These are phyloP conservation scores for Corythornis madagascariensis DNA, from an alignment of 2,113 vertebrate genomes.

Conservation along the genomic window DNA sequence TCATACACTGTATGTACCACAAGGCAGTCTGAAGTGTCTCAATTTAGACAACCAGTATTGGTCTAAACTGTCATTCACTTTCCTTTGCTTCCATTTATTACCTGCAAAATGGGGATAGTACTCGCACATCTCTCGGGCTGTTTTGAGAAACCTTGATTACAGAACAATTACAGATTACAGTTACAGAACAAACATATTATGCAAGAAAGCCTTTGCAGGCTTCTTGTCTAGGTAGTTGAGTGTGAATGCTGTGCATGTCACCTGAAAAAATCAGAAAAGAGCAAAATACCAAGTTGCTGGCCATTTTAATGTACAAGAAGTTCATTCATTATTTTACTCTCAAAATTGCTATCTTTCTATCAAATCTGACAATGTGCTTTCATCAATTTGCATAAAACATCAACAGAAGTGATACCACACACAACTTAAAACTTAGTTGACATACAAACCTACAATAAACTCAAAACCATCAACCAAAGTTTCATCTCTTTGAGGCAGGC, in stretches of 20 bases:
- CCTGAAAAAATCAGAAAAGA: neutral
- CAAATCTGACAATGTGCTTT: neutral
- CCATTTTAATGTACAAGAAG: neutral
- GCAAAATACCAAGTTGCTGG: neutral
- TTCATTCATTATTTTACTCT: neutral
- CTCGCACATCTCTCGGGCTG: neutral
- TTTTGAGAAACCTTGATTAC: neutral
- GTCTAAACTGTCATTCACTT: neutral
- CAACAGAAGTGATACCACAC: neutral
- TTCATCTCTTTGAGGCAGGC: neutral
- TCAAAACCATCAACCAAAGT: neutral
- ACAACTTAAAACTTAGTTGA: neutral
- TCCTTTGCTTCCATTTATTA: neutral
- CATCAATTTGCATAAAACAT: neutral
- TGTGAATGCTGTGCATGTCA: neutral
- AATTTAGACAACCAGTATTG: neutral
- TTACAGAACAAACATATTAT: neutral
- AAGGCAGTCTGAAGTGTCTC: neutral
- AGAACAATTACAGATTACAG: no score
- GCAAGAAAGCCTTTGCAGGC: neutral
- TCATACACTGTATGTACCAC: neutral
- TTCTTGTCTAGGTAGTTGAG: neutral
- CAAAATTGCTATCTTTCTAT: neutral
- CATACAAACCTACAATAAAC: neutral
- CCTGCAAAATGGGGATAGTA: neutral